A percentile compares a stretch with the other conserved stretches of the same genome.
phyloP scores from a whole-genome alignment of 2,888 invertebrate species.

The Onchidella celtica region DNA sequence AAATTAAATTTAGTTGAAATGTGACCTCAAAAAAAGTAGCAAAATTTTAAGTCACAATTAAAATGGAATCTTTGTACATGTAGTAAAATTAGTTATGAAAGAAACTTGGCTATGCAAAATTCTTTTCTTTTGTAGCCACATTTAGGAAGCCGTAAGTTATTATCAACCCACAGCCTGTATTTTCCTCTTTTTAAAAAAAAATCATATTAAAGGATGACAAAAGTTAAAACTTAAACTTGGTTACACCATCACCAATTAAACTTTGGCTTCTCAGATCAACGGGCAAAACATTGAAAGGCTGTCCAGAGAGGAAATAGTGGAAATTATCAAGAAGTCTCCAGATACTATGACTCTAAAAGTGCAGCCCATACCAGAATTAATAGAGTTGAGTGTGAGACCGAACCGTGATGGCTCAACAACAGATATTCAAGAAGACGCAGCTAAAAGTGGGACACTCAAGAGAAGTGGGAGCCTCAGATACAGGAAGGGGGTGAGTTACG shows the following conservation, averaged over 20 bases:
- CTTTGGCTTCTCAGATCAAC: no score
- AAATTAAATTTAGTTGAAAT: no score
- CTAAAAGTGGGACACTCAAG: constrained; percentile 88
- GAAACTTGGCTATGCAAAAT: no score
- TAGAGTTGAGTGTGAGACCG: constrained; percentile 91
- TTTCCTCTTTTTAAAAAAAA: no score
- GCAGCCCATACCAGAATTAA: constrained; percentile 95
- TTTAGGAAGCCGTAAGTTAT: no score
- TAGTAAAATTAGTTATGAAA: no score
- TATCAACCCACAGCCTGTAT: no score
- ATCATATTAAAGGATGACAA: no score
- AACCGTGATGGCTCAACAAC: constrained; percentile 86
- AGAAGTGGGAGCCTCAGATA: constrained; percentile 85
- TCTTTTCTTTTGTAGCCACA: no score
- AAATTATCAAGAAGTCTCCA: constrained; percentile 85
- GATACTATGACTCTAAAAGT: constrained; percentile 88
- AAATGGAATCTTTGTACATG: neutral
- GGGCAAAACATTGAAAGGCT: constrained; percentile 91
- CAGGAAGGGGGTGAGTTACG: constrained; percentile 69
- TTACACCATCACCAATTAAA: no score
- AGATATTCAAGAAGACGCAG: constrained; percentile 85
- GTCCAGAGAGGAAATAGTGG: constrained; percentile 94
- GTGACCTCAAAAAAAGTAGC: neutral
- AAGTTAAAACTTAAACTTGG: no score
- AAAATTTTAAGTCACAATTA: neutral